phyloP scores from a whole-genome alignment of 2,888 invertebrate species.

The Philopedon plagiatum region DNA sequence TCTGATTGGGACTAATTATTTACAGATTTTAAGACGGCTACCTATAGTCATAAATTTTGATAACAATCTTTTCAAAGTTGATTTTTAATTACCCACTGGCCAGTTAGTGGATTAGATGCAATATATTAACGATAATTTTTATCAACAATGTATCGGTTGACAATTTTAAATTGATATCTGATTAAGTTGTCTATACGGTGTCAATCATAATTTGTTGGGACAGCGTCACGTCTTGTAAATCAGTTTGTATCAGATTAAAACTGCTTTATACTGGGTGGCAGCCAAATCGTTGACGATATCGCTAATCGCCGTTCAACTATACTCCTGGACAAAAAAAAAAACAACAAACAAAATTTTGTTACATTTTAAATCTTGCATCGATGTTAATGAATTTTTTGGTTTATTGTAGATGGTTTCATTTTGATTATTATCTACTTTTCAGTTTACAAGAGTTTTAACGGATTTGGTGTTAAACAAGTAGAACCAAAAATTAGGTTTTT shows the following conservation, averaged over 20 bases:
- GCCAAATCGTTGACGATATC: background rate
- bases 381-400: too few species aligned
- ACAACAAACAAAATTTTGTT: too few species aligned
- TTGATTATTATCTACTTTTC: too few species aligned
- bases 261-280: background rate
- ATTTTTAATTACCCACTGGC: slow-evolving; percentile 19
- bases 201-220: slow-evolving; percentile 31
- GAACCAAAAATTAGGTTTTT: too few species aligned
- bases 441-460: too few species aligned
- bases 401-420: too few species aligned
- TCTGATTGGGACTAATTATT: slow-evolving; percentile 42
- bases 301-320: background rate
- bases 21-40: slow-evolving; percentile 30
- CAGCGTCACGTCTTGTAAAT: slow-evolving; percentile 9
- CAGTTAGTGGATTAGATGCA: background rate
- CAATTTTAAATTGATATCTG: slow-evolving; percentile 31
- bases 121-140: slow-evolving; percentile 19
- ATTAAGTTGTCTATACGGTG: slow-evolving; percentile 30
- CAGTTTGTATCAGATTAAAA: slow-evolving; percentile 2
- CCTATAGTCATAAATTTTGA: slow-evolving; percentile 35
- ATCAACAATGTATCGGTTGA: slow-evolving; percentile 30
- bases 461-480: too few species aligned
- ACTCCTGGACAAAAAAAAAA: too few species aligned
- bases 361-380: too few species aligned
- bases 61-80: slow-evolving; percentile 27